Conservation (phyloP, 2,113 vertebrate species). For the Brienomyrus brachyistius region DNA sequence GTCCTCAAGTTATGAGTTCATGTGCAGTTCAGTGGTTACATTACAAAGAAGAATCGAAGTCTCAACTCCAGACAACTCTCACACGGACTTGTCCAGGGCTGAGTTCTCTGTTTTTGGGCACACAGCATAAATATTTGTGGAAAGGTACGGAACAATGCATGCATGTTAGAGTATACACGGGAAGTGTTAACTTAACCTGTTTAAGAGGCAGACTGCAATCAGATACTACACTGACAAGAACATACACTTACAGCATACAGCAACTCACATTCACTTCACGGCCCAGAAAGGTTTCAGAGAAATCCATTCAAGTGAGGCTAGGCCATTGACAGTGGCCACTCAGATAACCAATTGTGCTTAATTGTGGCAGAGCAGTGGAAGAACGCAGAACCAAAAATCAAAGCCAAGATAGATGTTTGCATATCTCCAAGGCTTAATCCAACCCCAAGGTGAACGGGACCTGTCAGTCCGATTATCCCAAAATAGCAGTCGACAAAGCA, state of each 20-base stretch:
- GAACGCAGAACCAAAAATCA: not conserved
- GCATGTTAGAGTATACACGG: not conserved
- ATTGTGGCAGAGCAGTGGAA: not conserved
- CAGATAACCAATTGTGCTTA: not conserved
- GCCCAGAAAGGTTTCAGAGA: not conserved
- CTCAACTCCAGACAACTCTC: not conserved
- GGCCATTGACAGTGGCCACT: not conserved
- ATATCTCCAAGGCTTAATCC: not conserved
- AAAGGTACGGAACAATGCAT: not conserved
- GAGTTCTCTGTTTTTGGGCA: not conserved
- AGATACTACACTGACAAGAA: not conserved
- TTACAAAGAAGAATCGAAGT: not conserved
- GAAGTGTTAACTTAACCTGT: not conserved
- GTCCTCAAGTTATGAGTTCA: not conserved
- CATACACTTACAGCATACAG: not conserved
- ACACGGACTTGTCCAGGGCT: not conserved
- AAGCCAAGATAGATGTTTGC: not conserved
- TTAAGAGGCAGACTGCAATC: not conserved
- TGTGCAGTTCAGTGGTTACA: not conserved
- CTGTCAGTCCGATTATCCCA: constrained; percentile 18
- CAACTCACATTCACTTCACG: not conserved
- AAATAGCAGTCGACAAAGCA: constrained; percentile 6
- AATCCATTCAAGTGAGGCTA: not conserved
- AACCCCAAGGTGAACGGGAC: not conserved
- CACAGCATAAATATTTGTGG: not conserved